Conservation (phyloP, 1,140 invertebrate genomes). For the Drosophila ficusphila region DNA sequence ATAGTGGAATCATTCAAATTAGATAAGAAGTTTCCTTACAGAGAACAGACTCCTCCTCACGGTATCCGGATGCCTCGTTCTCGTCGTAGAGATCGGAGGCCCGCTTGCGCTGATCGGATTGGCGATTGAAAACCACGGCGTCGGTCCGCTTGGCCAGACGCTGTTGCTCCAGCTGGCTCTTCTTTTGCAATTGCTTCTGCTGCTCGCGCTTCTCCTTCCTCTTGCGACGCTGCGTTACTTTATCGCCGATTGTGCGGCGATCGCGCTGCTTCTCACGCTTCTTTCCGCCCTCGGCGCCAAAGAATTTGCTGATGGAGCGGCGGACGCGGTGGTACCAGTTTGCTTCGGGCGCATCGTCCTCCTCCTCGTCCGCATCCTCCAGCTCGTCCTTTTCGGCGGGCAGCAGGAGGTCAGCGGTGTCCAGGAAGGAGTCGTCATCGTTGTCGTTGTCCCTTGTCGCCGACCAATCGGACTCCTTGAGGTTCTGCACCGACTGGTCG, state of each 20-base stretch:
- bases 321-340: conserved; percentile 74
- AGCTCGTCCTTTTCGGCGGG: conserved; percentile 15
- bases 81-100: conserved; percentile 50
- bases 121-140: conserved; percentile 4
- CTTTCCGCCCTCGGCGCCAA: conserved; percentile 34
- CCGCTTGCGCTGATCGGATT: conserved; percentile 19
- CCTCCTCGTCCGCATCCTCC: conserved; percentile 2
- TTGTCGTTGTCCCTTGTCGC: neutral
- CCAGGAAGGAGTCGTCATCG: neutral
- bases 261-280: neutral
- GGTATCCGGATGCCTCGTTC: conserved; percentile 40
- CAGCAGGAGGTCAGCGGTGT: conserved; percentile 23
- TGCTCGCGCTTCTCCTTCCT: neutral
- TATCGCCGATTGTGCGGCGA: conserved; percentile 7
- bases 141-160: conserved; percentile 18
- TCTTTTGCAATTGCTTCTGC: neutral
- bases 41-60: conserved; percentile 16
- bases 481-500: conserved; percentile 16
- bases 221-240: conserved; percentile 13
- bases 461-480: conserved; percentile 2
- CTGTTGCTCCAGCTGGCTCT: conserved; percentile 9
- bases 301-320: conserved; percentile 62
- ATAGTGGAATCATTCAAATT: neutral
- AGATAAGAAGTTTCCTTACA: conserved; percentile 45
- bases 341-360: neutral